A percentile compares a stretch with the other conserved stretches of the same genome.
phyloP scores from a whole-genome alignment of 2,113 vertebrate genomes.

The Poicephalus meyeri region DNA sequence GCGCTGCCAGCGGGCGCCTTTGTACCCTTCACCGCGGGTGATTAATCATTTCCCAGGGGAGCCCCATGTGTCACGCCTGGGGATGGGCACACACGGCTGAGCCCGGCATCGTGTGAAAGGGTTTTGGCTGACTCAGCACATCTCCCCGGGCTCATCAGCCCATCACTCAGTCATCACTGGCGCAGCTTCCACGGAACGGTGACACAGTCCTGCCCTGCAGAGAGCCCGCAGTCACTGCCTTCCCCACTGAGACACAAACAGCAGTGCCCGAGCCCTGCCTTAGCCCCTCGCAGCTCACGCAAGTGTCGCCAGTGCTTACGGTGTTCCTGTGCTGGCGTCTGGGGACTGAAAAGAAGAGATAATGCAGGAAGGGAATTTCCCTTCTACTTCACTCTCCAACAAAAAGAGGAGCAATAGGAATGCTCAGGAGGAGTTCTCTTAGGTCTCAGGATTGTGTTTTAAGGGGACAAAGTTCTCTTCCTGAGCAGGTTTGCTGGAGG shows the following conservation, averaged over 20 bases:
- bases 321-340: neutral
- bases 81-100: neutral
- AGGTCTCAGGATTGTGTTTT: neutral
- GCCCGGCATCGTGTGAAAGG: neutral
- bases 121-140: neutral
- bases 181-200: neutral
- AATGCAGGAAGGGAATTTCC: neutral
- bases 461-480: neutral
- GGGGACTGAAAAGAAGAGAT: neutral
- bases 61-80: neutral
- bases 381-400: neutral
- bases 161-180: neutral
- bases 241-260: neutral
- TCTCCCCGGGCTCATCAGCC: neutral
- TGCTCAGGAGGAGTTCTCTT: neutral
- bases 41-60: slow-evolving; percentile 46
- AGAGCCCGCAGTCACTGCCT: neutral
- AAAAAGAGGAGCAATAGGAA: neutral
- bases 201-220: neutral
- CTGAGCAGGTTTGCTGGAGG: neutral
- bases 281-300: neutral
- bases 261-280: neutral
- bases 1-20: rapidly evolving
- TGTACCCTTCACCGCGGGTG: neutral
- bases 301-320: neutral